Evolutionary conservation across 2,888 invertebrate species (phyloP), one percentile per base, ranked within the genome.

Genomic region (Furcula furcula): DNA sequence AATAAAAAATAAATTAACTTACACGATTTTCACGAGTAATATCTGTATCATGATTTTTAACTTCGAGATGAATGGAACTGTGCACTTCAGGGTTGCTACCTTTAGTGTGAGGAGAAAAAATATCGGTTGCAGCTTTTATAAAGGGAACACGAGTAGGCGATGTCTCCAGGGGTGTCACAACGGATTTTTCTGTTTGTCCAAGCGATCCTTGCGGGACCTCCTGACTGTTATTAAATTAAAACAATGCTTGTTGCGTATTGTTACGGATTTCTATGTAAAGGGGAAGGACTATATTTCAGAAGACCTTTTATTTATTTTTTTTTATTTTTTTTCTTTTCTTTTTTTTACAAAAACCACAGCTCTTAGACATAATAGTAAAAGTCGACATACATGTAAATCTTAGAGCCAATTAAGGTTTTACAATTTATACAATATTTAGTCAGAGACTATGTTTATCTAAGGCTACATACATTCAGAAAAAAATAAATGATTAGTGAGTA

Each of bases 201-300:
- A 7, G 53, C 54, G 48, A 52, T 52, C 53, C 65, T 55, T 41
- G 43, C 45, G 63, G 55, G 78, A 66, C 61, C 30, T 29, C 35
- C 67, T 61, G 73, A 68, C 75, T 61, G 79, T 84, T 88, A 87
- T 88, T 85, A 82, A 83, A 87, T 88, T 87, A 86, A 81, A 85
- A 83, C 81, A 82, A 69, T 71, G 74, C 65, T 65, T 31, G 58
- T 56, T 55, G 58, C 62, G 67, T 68, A 82, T 83, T 81, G 75
- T 69, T 75, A 65, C 65, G 66, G 80, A 77, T 76, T 65, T 65
- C 28, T 59, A n/a, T n/a, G 57, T 55, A 73, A 55, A 56, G 53
- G 43, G 40, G 28, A 15, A n/a, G n/a, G n/a, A n/a, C n/a, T n/a
- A n/a, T n/a, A n/a, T n/a, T n/a, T n/a, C n/a, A n/a, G n/a, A 3